Evolutionary conservation across 2,888 invertebrate species (phyloP).

Genomic region (Deilephila elpenor): DNA sequence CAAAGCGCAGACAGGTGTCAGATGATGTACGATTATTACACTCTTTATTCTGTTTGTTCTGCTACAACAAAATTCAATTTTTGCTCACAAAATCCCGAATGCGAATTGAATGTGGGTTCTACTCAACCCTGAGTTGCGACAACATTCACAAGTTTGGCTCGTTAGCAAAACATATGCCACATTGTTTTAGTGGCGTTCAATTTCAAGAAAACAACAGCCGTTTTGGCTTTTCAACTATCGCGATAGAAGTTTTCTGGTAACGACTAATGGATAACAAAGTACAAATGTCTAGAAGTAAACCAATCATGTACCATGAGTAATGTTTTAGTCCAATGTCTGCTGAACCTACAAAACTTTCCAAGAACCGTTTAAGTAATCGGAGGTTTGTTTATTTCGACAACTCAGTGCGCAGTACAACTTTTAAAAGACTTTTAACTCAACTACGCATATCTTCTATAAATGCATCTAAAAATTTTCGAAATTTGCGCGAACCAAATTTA

Average conservation of each 20-base stretch:
- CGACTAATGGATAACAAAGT: conserved; percentile 11
- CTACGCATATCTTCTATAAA: too few species aligned
- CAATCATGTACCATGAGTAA: neutral
- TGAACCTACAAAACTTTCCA: neutral
- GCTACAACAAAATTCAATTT: conserved; percentile 48
- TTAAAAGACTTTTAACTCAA: too few species aligned
- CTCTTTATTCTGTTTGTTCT: conserved; percentile 48
- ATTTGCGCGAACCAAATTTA: neutral
- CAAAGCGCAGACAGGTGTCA: conserved; percentile 53
- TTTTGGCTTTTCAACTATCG: conserved; percentile 14
- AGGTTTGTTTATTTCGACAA: too few species aligned
- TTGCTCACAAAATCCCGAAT: conserved; percentile 35
- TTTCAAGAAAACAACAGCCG: conserved; percentile 16
- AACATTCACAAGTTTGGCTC: conserved; percentile 9
- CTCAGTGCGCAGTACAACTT: too few species aligned
- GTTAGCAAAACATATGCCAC: conserved; percentile 13
- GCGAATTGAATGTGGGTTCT: neutral
- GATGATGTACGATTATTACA: conserved; percentile 58
- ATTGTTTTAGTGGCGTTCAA: conserved; percentile 10
- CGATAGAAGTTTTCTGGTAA: conserved; percentile 1
- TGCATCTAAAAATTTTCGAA: neutral
- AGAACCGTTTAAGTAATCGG: neutral
- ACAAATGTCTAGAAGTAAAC: neutral
- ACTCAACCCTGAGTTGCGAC: too few species aligned
- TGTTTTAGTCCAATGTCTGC: neutral